phyloP scores from a whole-genome alignment of 2,797 vertebrate genomes.

The Uromys caudimaculatus region DNA sequence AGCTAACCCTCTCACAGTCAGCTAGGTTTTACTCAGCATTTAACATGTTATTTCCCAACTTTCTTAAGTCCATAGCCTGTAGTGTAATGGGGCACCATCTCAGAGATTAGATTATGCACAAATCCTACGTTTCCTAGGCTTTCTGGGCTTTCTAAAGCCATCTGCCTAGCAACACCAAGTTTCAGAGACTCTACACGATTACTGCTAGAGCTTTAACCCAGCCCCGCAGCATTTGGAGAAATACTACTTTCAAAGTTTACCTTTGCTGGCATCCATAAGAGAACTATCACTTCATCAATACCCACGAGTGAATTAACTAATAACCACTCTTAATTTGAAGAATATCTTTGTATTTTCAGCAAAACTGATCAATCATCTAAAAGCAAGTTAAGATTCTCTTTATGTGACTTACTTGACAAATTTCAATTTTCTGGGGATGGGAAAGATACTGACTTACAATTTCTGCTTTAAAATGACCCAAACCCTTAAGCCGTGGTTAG shows the following conservation, averaged over 20 bases:
- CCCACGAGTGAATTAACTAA: neutral
- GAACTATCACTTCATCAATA: neutral
- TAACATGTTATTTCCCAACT: constrained; percentile 41
- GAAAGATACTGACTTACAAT: neutral
- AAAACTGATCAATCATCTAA: constrained; percentile 24
- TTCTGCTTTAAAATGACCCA: neutral
- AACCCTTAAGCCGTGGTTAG: neutral
- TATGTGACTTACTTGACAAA: neutral
- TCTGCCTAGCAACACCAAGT: neutral
- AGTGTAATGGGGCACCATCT: neutral
- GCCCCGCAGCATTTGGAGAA: neutral
- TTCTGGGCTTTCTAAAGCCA: neutral
- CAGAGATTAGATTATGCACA: neutral
- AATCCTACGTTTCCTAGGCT: neutral
- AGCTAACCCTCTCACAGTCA: constrained; percentile 15
- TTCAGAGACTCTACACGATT: neutral
- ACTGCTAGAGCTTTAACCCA: neutral
- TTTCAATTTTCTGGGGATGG: neutral
- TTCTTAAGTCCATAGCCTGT: neutral
- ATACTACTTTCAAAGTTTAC: constrained; percentile 1
- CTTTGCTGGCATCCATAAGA: neutral
- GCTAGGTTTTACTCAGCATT: constrained; percentile 22
- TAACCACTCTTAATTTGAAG: constrained; percentile 25
- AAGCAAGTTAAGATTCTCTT: constrained; percentile 6
- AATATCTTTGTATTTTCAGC: neutral